Percentiles rank a stretch among this genome's conserved stretches.
Evolutionary conservation across 1,140 invertebrate species (phyloP).

Genomic region (Conus ventricosus): DNA sequence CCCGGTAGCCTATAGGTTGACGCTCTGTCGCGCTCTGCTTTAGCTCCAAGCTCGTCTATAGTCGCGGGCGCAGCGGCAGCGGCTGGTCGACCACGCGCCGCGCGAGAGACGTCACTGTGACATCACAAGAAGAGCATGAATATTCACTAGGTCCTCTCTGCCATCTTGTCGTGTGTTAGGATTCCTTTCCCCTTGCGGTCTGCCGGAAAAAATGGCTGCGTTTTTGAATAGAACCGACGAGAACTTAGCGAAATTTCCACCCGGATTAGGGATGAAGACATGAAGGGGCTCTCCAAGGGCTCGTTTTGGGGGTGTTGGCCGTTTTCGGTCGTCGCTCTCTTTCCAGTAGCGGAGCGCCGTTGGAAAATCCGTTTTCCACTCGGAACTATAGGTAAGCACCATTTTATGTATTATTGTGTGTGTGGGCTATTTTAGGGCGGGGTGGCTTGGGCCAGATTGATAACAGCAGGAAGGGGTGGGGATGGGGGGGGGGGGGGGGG

Average conservation of each 20-base stretch:
- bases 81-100: too few species aligned
- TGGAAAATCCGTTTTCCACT: slow-evolving; percentile 38
- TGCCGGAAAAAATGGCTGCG: slow-evolving; percentile 22
- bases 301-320: slow-evolving; percentile 18
- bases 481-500: not conserved
- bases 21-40: too few species aligned
- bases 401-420: not conserved
- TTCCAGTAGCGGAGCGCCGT: slow-evolving; percentile 9
- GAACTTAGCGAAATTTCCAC: not conserved
- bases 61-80: not conserved
- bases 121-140: slow-evolving; percentile 28
- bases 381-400: slow-evolving; percentile 35
- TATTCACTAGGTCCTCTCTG: slow-evolving; percentile 31
- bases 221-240: slow-evolving; percentile 8
- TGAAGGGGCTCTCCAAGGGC: slow-evolving; percentile 25
- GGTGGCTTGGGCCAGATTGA: not conserved
- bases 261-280: slow-evolving; percentile 33
- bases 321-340: slow-evolving; percentile 10
- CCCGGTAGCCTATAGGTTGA: too few species aligned
- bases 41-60: too few species aligned
- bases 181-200: not conserved
- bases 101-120: slow-evolving; percentile 34
- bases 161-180: slow-evolving; percentile 31
- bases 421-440: not conserved
- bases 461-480: not conserved